These are phyloP conservation scores for Athalia circularis DNA, from an alignment of 2,888 invertebrate genomes.

Conservation along the genomic window DNA sequence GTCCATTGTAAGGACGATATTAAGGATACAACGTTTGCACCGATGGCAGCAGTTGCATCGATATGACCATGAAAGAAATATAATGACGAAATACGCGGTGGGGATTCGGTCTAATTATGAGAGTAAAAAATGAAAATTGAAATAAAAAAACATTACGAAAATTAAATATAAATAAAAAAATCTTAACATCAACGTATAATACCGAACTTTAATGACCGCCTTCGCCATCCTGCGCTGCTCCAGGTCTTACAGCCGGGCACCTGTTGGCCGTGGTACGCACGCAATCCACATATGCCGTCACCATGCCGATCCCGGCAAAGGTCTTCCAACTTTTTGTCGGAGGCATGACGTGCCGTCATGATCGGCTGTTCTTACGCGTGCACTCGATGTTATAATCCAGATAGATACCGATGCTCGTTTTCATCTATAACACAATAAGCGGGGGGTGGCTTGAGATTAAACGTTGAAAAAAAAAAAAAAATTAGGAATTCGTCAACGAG, in stretches of 20 bases:
- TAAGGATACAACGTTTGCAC: too few relatives aligned
- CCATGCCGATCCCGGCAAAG: conserved; percentile 48
- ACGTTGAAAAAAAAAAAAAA: not conserved
- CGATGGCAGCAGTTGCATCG: too few relatives aligned
- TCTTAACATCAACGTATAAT: conserved; percentile 66
- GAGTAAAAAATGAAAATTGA: too few relatives aligned
- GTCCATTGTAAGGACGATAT: too few relatives aligned
- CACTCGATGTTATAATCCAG: not conserved
- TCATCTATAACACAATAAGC: not conserved
- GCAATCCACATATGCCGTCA: conserved; percentile 70
- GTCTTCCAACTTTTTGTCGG: conserved; percentile 32
- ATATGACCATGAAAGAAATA: conserved; percentile 24
- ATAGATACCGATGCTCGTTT: conserved; percentile 20
- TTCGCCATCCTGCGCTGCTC: conserved; percentile 62
- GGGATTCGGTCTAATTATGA: conserved; percentile 32
- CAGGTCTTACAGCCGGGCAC: conserved; percentile 56
- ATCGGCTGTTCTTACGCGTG: conserved; percentile 16
- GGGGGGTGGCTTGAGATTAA: conserved; percentile 2
- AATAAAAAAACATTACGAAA: not conserved
- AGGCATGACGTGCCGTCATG: not conserved
- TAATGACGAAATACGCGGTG: conserved; percentile 16
- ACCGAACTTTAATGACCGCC: conserved; percentile 68
- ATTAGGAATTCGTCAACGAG: too few relatives aligned
- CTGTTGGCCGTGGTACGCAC: conserved; percentile 69
- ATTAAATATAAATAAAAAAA: conserved; percentile 54